Conservation (phyloP, 2,797 vertebrate genomes). For the Lateolabrax maculatus region DNA sequence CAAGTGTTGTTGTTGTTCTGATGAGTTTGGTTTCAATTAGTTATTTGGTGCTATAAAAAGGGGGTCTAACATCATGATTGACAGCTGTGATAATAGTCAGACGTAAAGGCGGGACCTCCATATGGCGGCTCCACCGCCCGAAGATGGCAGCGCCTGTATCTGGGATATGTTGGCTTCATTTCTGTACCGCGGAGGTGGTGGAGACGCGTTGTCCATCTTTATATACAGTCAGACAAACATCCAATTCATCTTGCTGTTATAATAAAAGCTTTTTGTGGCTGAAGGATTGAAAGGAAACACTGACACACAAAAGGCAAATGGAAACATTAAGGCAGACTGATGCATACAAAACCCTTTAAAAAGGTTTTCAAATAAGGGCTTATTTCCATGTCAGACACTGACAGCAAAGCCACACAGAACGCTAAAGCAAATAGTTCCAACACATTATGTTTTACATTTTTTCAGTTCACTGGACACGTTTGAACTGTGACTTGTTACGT, state of each 20-base stretch:
- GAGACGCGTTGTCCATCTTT: too few relatives aligned
- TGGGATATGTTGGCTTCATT: too few relatives aligned
- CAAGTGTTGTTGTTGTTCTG: too few relatives aligned
- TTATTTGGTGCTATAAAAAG: too few relatives aligned
- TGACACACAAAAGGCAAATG: constrained; percentile 1
- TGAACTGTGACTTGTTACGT: constrained; percentile 8
- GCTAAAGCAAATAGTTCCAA: constrained; percentile 11
- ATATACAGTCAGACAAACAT: background rate
- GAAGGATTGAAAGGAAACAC: constrained; percentile 11
- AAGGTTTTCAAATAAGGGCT: constrained; percentile 18
- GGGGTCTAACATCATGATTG: too few relatives aligned
- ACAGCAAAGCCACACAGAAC: background rate
- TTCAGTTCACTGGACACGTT: constrained; percentile 1
- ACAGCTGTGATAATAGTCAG: too few relatives aligned
- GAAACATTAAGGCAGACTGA: constrained; percentile 22
- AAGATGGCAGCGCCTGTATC: too few relatives aligned
- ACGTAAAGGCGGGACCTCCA: too few relatives aligned
- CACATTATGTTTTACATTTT: constrained; percentile 4
- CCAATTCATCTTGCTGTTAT: background rate
- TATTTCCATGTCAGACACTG: constrained; percentile 7
- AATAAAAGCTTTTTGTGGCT: constrained; percentile 14
- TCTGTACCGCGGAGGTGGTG: too few relatives aligned
- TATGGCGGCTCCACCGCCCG: too few relatives aligned
- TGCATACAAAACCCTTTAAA: constrained; percentile 6
- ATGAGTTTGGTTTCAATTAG: too few relatives aligned